Evolutionary conservation across 2,888 invertebrate genomes (phyloP).

Genomic region (Baccha elongata): DNA sequence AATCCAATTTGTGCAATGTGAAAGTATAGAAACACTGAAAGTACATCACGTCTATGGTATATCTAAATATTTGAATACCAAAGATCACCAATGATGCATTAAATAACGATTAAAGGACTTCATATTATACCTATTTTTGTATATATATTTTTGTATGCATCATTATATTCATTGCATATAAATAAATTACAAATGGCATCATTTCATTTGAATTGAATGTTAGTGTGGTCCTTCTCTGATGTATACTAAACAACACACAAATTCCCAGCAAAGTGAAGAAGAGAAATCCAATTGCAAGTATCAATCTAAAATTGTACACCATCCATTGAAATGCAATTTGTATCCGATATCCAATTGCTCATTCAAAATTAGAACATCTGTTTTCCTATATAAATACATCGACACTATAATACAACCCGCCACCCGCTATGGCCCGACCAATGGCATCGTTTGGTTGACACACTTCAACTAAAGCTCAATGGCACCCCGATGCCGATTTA

Average conservation of each 20-base stretch:
- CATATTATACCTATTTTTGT: background rate
- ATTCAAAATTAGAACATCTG: constrained; percentile 73
- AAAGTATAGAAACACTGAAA: background rate
- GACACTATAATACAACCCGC: background rate
- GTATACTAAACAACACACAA: constrained; percentile 14
- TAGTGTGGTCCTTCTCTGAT: background rate
- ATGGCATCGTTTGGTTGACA: constrained; percentile 31
- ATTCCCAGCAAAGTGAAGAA: constrained; percentile 30
- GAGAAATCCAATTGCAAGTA: constrained; percentile 67
- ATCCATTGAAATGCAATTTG: constrained; percentile 67
- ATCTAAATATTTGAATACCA: constrained; percentile 28
- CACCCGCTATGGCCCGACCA: background rate
- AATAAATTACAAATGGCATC: constrained; percentile 54
- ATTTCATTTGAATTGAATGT: constrained; percentile 27
- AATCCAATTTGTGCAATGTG: constrained; percentile 16
- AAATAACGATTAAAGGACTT: constrained; percentile 56
- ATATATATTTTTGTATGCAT: background rate
- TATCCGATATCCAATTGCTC: constrained; percentile 62
- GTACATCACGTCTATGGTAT: background rate
- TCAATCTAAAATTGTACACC: constrained; percentile 59
- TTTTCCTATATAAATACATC: constrained; percentile 32
- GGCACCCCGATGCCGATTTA: constrained; percentile 32
- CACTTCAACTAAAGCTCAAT: constrained; percentile 28
- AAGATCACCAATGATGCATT: constrained; percentile 51
- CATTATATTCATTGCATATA: background rate